Evolutionary conservation across 1,140 invertebrate species (phyloP), one percentile per base, ranked within the genome.

Genomic region (Nephila pilipes): DNA sequence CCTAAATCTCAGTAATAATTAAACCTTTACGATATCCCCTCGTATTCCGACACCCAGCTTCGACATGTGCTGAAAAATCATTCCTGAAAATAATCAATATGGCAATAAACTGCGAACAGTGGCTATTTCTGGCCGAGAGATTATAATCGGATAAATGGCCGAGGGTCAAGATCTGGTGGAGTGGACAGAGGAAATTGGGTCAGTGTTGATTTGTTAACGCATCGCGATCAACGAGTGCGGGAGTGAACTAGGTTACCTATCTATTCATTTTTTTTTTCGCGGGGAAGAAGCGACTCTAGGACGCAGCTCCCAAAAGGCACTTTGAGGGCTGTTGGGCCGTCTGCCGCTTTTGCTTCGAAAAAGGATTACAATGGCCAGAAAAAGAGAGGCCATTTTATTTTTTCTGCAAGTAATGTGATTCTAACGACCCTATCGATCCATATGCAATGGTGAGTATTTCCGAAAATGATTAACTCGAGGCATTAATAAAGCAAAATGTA

Each of bases 131-230:
- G 87, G 87, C 25, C 36, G 60, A 25, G 22, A 38, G 38, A 25
- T 63, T 32, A 18, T 55, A 38, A 88, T 69, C 29, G 14, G 25
- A 88, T 38, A 63, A n/a, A 54, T 69, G 29, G 12, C 1, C 46
- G 46, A 79, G 87, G 87, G 87, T 89, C 87, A 89, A 89, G 87
- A 79, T 89, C 60, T 89, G 38, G 25, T 3, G 25, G 29, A 46
- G 60, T 18, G 69, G 46, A 46, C 46, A 46, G 46, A 46, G 46
- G 6, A 55, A 89, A 75, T 36, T 58, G 69, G 87, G 87, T 89
- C 87, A 89, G 38, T 89, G 87, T 38, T 60, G 54, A 65, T 69
- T 69, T 69, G 65, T 25, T 14, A 32, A 32, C 65, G 65, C 65
- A 32, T 25, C n/a, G 2, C 29, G 65, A 18, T 25, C 25, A 29